Base-by-base conservation (phyloP, 2,797 vertebrate genomes). In the Falco rusticolus region DNA sequence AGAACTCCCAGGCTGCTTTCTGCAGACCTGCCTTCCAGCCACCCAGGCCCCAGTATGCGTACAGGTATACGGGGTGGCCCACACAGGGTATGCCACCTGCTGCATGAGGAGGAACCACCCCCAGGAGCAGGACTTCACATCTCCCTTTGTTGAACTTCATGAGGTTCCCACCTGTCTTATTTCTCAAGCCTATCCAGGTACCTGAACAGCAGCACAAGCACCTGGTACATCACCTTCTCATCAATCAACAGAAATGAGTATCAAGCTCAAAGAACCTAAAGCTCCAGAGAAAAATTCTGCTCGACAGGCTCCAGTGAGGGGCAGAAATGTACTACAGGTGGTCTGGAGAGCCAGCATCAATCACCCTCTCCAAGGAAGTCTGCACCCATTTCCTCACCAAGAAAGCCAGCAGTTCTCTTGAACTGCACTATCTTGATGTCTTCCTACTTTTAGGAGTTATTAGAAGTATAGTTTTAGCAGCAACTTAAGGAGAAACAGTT, bases 11-110 rank as follows among this genome's bases (percentile, higher is more conserved):
- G 0, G 60, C 7, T 7, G 0, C 61, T 39, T 68, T 16, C 81
- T 78, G 39, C 21, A 74, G 51, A 77, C 43, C 26, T 61, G 28
- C 47, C 22, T 34, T 50, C 60, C 76, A 91, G 79, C 25, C 5
- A 6, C 17, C 11, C 2, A 1, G 26, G 54, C 17, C 26, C 21
- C 37, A 69, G 59, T 13, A 69, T 1, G 1, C 33, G 24, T 12
- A 34, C 8, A 37, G 56, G 22, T 39, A 68, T 22, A 41, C 0
- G 33, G 26, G 29, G 31, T 28, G 33, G 26, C 34, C 57, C 31
- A 19, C 16, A 25, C 1, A 20, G 19, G 43, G 11, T 28, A 22
- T 13, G 53, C 7, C 28, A 45, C 28, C 22, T 81, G 45, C 69
- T 51, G 16, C 53, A 20, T 2, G 16, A 41, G 29, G 16, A 14